phyloP scores from a whole-genome alignment of 2,888 invertebrate species.

The Tipula confusa region DNA sequence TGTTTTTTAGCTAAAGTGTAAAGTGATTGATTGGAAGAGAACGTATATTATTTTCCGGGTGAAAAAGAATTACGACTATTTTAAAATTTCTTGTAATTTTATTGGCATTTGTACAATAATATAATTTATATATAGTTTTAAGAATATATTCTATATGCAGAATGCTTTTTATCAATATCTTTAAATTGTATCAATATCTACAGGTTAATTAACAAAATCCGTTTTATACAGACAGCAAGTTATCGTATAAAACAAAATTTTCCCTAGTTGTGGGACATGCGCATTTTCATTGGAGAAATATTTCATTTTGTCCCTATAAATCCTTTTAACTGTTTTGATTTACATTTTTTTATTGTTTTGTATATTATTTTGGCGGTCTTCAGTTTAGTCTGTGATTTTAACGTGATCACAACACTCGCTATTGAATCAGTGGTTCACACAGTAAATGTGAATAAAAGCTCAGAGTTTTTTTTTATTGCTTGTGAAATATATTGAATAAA shows the following conservation, averaged over 20 bases:
- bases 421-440: background rate
- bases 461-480: background rate
- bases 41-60: background rate
- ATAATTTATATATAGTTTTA: background rate
- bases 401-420: conserved; percentile 1
- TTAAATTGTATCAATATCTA: background rate
- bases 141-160: too few species aligned
- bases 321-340: conserved; percentile 25
- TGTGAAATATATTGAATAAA: background rate
- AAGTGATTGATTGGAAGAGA: background rate
- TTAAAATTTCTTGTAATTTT: too few species aligned
- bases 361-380: background rate
- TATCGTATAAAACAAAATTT: background rate
- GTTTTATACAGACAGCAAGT: background rate
- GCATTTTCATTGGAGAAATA: background rate
- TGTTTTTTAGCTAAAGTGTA: background rate
- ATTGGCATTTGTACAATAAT: background rate
- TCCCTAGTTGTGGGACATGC: background rate
- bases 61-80: too few species aligned
- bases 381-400: conserved; percentile 12
- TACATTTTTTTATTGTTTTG: background rate
- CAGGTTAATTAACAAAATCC: background rate
- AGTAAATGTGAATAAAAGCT: background rate
- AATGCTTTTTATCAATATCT: background rate
- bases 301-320: background rate